Conservation (phyloP, 2,888 invertebrate species). For the Micoletzkya japonica region DNA sequence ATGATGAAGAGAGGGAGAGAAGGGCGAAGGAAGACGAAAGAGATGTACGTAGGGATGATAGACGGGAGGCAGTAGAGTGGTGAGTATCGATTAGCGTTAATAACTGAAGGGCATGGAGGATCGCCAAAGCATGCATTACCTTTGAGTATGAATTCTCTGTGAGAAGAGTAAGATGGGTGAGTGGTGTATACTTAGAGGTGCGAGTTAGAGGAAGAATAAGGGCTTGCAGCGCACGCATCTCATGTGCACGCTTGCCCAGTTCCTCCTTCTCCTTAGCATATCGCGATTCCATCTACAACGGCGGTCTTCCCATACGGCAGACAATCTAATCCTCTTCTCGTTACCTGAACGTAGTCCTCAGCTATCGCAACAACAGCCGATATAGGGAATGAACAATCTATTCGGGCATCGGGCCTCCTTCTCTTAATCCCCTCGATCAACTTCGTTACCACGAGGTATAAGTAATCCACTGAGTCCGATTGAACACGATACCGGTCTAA, state of each 20-base stretch:
- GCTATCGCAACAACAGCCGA: slow-evolving; percentile 12
- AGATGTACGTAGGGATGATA: background rate
- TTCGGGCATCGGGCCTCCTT: background rate
- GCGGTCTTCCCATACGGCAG: background rate
- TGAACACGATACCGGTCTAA: slow-evolving; percentile 47
- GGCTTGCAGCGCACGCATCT: slow-evolving; percentile 22
- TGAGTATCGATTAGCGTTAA: slow-evolving; percentile 9
- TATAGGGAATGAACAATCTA: slow-evolving; percentile 10
- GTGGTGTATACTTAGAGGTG: slow-evolving; percentile 20
- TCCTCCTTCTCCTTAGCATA: slow-evolving; percentile 24
- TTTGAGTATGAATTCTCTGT: slow-evolving; percentile 15
- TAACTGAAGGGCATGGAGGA: background rate
- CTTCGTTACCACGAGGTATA: slow-evolving; percentile 3
- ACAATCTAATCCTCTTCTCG: slow-evolving; percentile 6
- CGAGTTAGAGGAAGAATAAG: slow-evolving; percentile 22
- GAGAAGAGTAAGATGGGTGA: slow-evolving; percentile 14
- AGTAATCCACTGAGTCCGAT: slow-evolving; percentile 31
- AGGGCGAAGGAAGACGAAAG: slow-evolving; percentile 9
- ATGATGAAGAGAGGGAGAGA: slow-evolving; percentile 5
- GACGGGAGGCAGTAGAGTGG: background rate
- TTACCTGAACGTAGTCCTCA: slow-evolving; percentile 4
- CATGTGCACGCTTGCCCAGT: slow-evolving; percentile 12
- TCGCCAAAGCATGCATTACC: background rate
- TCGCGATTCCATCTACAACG: background rate
- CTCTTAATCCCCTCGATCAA: background rate